phyloP scores from a whole-genome alignment of 2,888 invertebrate species.

The Caenorhabditis sp. region DNA sequence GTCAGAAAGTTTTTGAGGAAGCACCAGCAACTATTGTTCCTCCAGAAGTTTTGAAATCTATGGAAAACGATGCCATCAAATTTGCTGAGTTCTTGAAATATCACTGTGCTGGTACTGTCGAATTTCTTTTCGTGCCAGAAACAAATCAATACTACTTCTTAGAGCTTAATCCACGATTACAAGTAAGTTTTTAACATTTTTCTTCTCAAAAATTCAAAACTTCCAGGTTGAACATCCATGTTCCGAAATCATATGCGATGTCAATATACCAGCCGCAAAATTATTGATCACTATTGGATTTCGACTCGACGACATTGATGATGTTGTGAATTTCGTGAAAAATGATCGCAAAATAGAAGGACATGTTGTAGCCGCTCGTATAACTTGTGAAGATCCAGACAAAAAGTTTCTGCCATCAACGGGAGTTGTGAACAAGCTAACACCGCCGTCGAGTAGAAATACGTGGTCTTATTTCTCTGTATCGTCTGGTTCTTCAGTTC shows the following conservation, averaged over 20 bases:
- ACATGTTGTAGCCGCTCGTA: conserved; percentile 84
- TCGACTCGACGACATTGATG: conserved; percentile 11
- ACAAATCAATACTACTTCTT: conserved; percentile 88
- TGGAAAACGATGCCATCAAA: conserved; percentile 95
- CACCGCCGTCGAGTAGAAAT: conserved; percentile 96
- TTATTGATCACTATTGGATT: conserved; percentile 98
- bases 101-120: conserved; percentile 96
- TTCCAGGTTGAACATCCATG: conserved; percentile 96
- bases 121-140: conserved; percentile 86
- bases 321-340: neutral
- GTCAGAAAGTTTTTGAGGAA: conserved; percentile 99
- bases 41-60: conserved; percentile 87
- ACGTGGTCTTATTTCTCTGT: conserved; percentile 99
- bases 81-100: conserved; percentile 98
- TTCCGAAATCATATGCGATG: conserved; percentile 98
- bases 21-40: conserved; percentile 94
- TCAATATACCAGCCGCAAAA: conserved; percentile 96
- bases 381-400: conserved; percentile 83
- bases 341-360: neutral
- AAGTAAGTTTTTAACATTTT: conserved; percentile 72
- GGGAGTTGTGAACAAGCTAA: conserved; percentile 86
- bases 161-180: conserved; percentile 93
- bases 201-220: neutral
- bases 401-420: conserved; percentile 73
- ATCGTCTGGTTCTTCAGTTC: conserved; percentile 93